phyloP scores from a whole-genome alignment of 2,888 invertebrate genomes.

The Ennomos erosarius region DNA sequence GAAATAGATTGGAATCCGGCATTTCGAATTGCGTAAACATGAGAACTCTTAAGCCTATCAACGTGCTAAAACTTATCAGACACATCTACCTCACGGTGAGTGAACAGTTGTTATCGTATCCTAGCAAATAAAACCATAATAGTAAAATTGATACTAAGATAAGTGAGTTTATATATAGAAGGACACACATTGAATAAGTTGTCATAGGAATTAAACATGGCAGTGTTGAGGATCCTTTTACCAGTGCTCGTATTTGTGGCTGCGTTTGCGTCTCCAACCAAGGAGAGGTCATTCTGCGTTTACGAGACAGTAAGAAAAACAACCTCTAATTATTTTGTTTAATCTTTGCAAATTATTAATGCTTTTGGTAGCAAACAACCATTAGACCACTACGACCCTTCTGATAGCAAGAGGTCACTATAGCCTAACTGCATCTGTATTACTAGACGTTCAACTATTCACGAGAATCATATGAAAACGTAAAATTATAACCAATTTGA shows the following conservation, averaged over 20 bases:
- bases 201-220: conserved; percentile 16
- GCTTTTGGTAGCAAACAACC: too few relatives aligned
- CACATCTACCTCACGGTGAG: conserved; percentile 2
- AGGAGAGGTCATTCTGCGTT: conserved; percentile 16
- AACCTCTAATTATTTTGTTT: not conserved
- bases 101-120: conserved; percentile 15
- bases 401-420: too few relatives aligned
- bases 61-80: too few relatives aligned
- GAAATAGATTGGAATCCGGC: too few relatives aligned
- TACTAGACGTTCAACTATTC: too few relatives aligned
- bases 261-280: conserved; percentile 5
- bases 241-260: conserved; percentile 18
- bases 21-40: too few relatives aligned
- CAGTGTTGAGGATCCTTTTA: conserved; percentile 23
- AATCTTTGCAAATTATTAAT: too few relatives aligned
- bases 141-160: conserved; percentile 5
- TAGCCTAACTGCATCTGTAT: too few relatives aligned
- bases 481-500: too few relatives aligned
- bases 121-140: conserved; percentile 10
- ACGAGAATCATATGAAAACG: too few relatives aligned
- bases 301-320: conserved; percentile 32
- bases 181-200: conserved; percentile 1
- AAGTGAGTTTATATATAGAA: conserved; percentile 15
- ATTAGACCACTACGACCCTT: too few relatives aligned
- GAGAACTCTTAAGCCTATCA: too few relatives aligned